Percentiles rank a stretch among this genome's conserved stretches.
Conservation (phyloP, 2,797 vertebrate species). For the Rhynchotus rufescens region DNA sequence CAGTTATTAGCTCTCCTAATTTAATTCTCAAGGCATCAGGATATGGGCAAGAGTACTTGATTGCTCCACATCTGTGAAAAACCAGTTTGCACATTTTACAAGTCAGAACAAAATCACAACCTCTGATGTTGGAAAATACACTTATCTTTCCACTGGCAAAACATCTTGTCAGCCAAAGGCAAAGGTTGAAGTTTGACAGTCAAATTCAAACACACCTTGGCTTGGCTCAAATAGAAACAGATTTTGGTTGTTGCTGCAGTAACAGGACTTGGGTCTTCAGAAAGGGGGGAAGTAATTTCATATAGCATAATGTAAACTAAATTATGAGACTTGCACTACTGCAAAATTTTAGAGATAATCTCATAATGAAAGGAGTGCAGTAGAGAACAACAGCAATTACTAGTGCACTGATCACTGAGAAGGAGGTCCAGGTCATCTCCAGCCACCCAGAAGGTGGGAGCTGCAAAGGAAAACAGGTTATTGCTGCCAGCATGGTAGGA, state of each 20-base stretch:
- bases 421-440: not conserved
- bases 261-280: not conserved
- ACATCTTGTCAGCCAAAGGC: not conserved
- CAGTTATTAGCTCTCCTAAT: not conserved
- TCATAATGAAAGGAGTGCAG: not conserved
- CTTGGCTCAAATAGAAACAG: not conserved
- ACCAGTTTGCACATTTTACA: not conserved
- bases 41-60: not conserved
- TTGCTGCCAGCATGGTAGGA: not conserved
- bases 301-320: not conserved
- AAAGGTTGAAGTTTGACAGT: not conserved
- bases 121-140: not conserved
- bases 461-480: not conserved
- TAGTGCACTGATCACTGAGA: not conserved
- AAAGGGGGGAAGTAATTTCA: not conserved
- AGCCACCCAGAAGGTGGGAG: not conserved
- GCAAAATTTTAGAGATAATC: not conserved
- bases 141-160: not conserved
- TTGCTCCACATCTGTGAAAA: not conserved
- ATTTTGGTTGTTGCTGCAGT: not conserved
- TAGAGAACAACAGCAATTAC: not conserved
- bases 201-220: not conserved
- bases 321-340: not conserved
- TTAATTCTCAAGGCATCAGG: not conserved
- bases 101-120: slow-evolving; percentile 35